Conservation (phyloP, 2,797 vertebrate species). For the Lerista edwardsae region DNA sequence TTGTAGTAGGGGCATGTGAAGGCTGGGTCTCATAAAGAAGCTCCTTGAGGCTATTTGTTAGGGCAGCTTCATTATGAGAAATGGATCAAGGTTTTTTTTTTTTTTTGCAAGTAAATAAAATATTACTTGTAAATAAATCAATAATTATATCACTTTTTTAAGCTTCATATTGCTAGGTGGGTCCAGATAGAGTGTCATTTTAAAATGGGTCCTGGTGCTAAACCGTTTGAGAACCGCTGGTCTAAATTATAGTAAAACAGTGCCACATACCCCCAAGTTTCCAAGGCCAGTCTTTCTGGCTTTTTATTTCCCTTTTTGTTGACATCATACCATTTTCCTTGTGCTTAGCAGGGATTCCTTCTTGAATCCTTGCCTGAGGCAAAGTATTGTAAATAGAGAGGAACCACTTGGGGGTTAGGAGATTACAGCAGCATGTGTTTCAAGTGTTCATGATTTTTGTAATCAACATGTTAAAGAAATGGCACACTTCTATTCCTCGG, state of each 20-base stretch:
- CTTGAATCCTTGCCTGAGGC: constrained; percentile 21
- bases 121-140: too few relatives aligned
- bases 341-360: background rate
- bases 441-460: background rate
- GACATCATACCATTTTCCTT: background rate
- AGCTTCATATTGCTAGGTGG: too few relatives aligned
- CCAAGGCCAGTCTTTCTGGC: background rate
- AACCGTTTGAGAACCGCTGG: too few relatives aligned
- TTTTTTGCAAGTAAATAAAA: too few relatives aligned
- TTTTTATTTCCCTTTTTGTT: background rate
- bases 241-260: background rate
- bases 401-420: background rate
- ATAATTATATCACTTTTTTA: too few relatives aligned
- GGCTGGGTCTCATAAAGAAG: too few relatives aligned
- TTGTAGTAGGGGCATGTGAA: too few relatives aligned
- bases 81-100: too few relatives aligned
- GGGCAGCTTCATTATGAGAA: too few relatives aligned
- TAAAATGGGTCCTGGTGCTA: too few relatives aligned
- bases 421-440: constrained; percentile 7
- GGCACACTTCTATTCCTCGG: background rate
- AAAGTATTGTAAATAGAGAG: constrained; percentile 13
- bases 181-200: too few relatives aligned
- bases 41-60: too few relatives aligned
- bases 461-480: constrained; percentile 24
- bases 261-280: background rate